phyloP scores from a whole-genome alignment of 2,888 invertebrate species.

The Dichetophora obliterata region DNA sequence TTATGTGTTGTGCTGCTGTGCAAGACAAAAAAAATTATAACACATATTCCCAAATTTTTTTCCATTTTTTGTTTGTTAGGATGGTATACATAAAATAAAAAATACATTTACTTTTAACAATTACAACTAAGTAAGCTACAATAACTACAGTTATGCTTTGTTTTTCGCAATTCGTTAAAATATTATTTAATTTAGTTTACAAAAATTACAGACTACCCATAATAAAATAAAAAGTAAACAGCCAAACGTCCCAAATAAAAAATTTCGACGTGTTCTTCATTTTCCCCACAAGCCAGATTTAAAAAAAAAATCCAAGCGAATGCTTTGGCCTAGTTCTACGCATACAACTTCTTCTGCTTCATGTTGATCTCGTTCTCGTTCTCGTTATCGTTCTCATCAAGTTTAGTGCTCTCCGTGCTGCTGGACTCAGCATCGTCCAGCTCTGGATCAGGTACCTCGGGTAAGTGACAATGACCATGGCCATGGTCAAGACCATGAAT shows the following conservation, averaged over 20 bases:
- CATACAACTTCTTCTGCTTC: conserved; percentile 52
- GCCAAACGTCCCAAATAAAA: conserved; percentile 35
- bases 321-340: background rate
- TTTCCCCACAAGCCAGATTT: background rate
- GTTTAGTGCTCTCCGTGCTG: conserved; percentile 65
- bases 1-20: conserved; percentile 1
- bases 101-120: conserved; percentile 45
- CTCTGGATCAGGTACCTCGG: conserved; percentile 66
- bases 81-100: conserved; percentile 45
- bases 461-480: conserved; percentile 61
- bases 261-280: conserved; percentile 21
- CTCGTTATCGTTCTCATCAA: conserved; percentile 64
- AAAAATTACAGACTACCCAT: conserved; percentile 42
- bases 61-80: conserved; percentile 32
- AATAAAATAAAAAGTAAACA: conserved; percentile 37
- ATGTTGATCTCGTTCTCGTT: conserved; percentile 62
- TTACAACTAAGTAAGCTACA: conserved; percentile 38
- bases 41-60: conserved; percentile 32
- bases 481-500: conserved; percentile 37
- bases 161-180: conserved; percentile 22
- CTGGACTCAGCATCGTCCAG: conserved; percentile 64
- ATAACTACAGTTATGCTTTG: conserved; percentile 26
- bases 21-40: background rate
- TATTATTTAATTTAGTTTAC: conserved; percentile 32
- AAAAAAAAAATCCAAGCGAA: background rate